Evolutionary conservation across 1,140 invertebrate genomes (phyloP), one percentile per base, ranked within the genome.

Genomic region (Diprion similis): DNA sequence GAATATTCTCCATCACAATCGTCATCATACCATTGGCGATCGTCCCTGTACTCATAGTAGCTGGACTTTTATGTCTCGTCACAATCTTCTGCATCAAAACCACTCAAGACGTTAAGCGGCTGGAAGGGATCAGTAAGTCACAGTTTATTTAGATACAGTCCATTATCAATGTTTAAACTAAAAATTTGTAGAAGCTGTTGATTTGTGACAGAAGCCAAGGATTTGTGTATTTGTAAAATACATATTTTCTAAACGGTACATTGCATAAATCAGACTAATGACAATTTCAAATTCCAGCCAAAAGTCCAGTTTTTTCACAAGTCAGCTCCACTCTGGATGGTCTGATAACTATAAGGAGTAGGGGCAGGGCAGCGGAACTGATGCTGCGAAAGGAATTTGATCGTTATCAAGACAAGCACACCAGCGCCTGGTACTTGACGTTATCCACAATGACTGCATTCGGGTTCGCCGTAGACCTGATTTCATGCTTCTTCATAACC

Each of bases 281-380:
- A 37, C 24, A 66, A 66, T 51, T 70, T n/a, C n/a, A n/a, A 74
- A 78, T 89, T 91, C 73, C 75, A 92, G 91, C 91, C 8, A 89
- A 90, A 81, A 92, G 91, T 81, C 95, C 95, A 3, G 91, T 96
- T 11, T 96, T 94, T 80, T 94, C 94, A 77, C 91, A 95, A 77
- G 86, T 95, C 0, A 94, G 92, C 81, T 91, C 95, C 24, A 94
- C 94, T 0, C 87, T 97, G 73, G 89, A 92, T 69, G 96, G 96
- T 1, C 83, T 98, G 10, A 91, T 92, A 51, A 97, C 95, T 1
- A 95, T 98, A 74, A 88, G 96, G 67, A 92, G 95, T 0, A 91
- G 92, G 72, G 88, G 87, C 47, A 92, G 92, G 1, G 90, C 95
- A 81, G 24, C 6, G 2, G 24, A 37, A 93, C 87, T 90, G 66